A percentile compares a stretch with the other conserved stretches of the same genome.
Conservation (phyloP, 2,113 vertebrate species). For the Megaptera novaeangliae region DNA sequence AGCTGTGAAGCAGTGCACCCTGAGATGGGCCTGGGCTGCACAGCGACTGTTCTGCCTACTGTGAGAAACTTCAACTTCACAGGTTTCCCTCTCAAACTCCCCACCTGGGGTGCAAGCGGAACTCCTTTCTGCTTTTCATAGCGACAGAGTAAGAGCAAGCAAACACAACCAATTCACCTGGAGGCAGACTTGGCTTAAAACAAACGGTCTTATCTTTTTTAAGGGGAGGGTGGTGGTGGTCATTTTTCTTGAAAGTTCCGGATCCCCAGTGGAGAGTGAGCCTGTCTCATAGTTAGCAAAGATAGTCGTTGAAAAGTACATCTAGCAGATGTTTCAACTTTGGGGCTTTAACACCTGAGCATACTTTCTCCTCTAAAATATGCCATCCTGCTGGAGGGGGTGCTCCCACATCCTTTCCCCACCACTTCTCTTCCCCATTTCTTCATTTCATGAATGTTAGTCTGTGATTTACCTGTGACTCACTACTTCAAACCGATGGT, state of each 20-base stretch:
- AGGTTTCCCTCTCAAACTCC: slow-evolving; percentile 85
- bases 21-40: slow-evolving; percentile 91
- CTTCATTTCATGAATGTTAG: background rate
- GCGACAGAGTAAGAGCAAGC: slow-evolving; percentile 55
- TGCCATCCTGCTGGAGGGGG: slow-evolving; percentile 23
- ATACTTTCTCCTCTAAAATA: slow-evolving; percentile 61
- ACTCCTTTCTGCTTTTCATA: slow-evolving; percentile 84
- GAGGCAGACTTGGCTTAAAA: slow-evolving; percentile 95
- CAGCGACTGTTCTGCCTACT: slow-evolving; percentile 96
- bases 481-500: background rate
- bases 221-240: background rate
- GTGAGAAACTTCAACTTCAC: slow-evolving; percentile 85
- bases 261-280: slow-evolving; percentile 72
- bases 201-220: slow-evolving; percentile 43
- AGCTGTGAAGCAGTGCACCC: slow-evolving; percentile 89
- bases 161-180: slow-evolving; percentile 80
- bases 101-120: slow-evolving; percentile 91
- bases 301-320: slow-evolving; percentile 7
- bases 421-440: background rate
- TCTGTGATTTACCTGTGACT: slow-evolving; percentile 45
- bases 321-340: slow-evolving; percentile 38
- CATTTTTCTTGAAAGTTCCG: slow-evolving; percentile 45
- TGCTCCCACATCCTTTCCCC: background rate
- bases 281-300: slow-evolving; percentile 65
- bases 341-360: background rate